These are phyloP conservation scores for Cordilura impudica DNA, from an alignment of 2,888 invertebrate genomes.

Conservation along the genomic window DNA sequence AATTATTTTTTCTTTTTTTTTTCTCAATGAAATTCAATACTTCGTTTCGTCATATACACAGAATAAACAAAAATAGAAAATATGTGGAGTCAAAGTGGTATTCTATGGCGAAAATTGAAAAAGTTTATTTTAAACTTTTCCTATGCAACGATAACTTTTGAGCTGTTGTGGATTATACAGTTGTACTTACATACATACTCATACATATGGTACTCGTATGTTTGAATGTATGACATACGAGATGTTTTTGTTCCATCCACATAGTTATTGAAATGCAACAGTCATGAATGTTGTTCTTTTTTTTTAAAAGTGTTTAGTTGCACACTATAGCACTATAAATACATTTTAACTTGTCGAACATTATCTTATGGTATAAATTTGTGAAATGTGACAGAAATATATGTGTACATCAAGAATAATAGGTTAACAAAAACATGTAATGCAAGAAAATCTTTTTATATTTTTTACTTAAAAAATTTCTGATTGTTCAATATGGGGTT, in stretches of 20 bases:
- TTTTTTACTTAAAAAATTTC: too few relatives aligned
- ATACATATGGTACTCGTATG: too few relatives aligned
- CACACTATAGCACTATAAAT: constrained; percentile 59
- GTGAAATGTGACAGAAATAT: too few relatives aligned
- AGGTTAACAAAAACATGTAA: too few relatives aligned
- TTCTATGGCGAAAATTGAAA: constrained; percentile 42
- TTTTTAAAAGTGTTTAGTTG: constrained; percentile 58
- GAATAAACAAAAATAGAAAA: constrained; percentile 5
- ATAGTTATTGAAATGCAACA: constrained; percentile 49
- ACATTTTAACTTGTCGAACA: constrained; percentile 52
- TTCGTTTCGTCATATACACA: constrained; percentile 49
- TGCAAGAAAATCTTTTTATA: too few relatives aligned
- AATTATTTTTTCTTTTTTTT: constrained; percentile 44
- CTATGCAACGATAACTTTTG: constrained; percentile 8
- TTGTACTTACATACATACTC: too few relatives aligned
- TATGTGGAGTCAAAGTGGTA: constrained; percentile 12
- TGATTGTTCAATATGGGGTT: too few relatives aligned
- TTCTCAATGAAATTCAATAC: constrained; percentile 60
- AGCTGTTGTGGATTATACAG: neutral
- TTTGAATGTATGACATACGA: too few relatives aligned
- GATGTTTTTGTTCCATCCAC: constrained; percentile 42
- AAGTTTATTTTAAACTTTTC: constrained; percentile 50
- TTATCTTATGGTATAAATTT: too few relatives aligned
- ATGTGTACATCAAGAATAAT: too few relatives aligned
- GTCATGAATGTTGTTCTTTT: constrained; percentile 48